Base-by-base conservation (phyloP, 2,113 vertebrate genomes). In the Motacilla alba region DNA sequence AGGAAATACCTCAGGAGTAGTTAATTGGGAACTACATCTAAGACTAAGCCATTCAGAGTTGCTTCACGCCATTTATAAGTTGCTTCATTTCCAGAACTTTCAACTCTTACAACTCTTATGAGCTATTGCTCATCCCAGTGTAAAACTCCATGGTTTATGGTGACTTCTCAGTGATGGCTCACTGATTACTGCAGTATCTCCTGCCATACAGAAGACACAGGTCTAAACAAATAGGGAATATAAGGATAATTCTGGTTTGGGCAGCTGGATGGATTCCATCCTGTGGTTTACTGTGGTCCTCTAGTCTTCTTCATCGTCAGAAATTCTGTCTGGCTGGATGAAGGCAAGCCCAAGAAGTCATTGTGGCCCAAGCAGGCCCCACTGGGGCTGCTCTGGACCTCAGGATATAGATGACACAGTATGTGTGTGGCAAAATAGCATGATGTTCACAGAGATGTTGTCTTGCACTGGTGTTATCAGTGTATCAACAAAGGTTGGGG, bases 271-370 rank as follows among this genome's bases (percentile, higher is more conserved):
- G 3, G 22, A 46, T 77, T 83, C 6, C 14, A 74, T 53, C 16
- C 11, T 69, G 24, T 63, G 18, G 10, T 59, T 89, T 58, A 47
- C 30, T 41, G 17, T 73, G 11, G 11, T 59, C 6, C 35, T 68
- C 9, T 53, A 46, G 7, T n/a, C 30, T 9, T 77, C 8, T 21
- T 80, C 22, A 41, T 62, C 0, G 0, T 63, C 21, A 12, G 39
- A 83, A 93, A 20, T 72, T 53, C 27, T 64, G 5, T 52, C 20
- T 43, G 33, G 27, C 46, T 52, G 20, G 49, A 59, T 0, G 0
- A 69, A 80, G 35, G 6, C 33, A 84, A 82, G 33, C 4, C 15
- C 47, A 52, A 33, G 23, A 82, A 85, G 8, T 17, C 26, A 2
- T 28, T 28, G 28, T 62, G 84, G 24, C 50, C 35, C 35, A 35